Evolutionary conservation across 1,140 invertebrate genomes (phyloP), one percentile per base, ranked within the genome.

Genomic region (Magallana ariakensis): DNA sequence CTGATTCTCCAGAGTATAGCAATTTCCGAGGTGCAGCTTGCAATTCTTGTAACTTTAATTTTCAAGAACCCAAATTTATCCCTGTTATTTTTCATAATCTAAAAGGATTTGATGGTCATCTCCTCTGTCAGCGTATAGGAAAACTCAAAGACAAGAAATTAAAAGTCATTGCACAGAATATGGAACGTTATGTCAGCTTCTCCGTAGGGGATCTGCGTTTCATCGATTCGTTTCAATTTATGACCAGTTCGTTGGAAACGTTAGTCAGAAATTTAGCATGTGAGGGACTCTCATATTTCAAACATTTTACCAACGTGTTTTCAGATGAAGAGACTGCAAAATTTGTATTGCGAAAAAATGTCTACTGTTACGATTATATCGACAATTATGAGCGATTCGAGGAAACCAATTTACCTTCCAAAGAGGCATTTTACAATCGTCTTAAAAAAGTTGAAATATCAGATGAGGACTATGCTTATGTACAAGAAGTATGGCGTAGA

Each of bases 21-120:
- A 87, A 87, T 66, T 87, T 70, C 15, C 83, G 82, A 83, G 81
- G 86, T 2, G 86, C 86, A 66, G 54, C 33, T n/a, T 87, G 86
- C 33, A 86, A 86, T 56, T 66, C 33, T 1, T 46, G 33, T 1
- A 46, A 46, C 33, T 46, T 46, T 1, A 46, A 46, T 86, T 80
- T 83, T 55, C 11, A 56, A 22, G 22, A 70, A 60, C 85, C 85
- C 3, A 60, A 54, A 56, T 83, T 83, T 46, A 83, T 87, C 60
- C 70, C 86, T 3, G 60, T 83, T 22, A 55, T 87, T 53, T 83
- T 95, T 84, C 94, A 95, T 89, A 95, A 95, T 91, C 87, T 95
- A 22, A 80, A 60, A n/a, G 91, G 90, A 6, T 95, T 94, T 91
- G 93, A 95, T 90, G 54, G 87, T 33, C 94, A 94, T 87, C 83